These are phyloP conservation scores for Eciton burchellii DNA, from an alignment of 1,140 invertebrate genomes.

Conservation along the genomic window DNA sequence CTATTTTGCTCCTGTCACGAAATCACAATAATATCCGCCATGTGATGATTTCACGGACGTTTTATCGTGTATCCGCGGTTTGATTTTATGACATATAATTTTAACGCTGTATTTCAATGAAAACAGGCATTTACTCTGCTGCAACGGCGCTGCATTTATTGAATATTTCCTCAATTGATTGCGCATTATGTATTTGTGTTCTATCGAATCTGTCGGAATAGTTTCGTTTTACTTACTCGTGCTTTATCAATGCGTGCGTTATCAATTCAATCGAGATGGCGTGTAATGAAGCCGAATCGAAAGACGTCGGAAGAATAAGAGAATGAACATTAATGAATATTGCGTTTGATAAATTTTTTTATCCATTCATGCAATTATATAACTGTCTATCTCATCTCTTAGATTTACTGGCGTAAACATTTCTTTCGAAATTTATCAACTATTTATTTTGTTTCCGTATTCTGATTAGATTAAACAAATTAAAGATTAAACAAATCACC, in stretches of 20 bases:
- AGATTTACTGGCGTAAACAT: neutral
- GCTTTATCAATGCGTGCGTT: no score
- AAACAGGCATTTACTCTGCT: slow-evolving; percentile 19
- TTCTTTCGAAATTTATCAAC: neutral
- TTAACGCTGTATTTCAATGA: slow-evolving; percentile 25
- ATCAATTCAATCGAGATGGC: slow-evolving; percentile 10
- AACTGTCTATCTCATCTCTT: neutral
- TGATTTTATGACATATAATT: slow-evolving; percentile 39
- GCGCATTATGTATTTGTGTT: slow-evolving; percentile 20
- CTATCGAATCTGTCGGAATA: slow-evolving; percentile 34
- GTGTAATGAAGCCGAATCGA: no score
- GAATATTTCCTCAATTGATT: neutral
- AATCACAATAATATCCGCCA: slow-evolving; percentile 25
- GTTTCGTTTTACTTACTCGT: slow-evolving; percentile 1
- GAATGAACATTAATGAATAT: no score
- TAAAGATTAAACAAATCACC: neutral
- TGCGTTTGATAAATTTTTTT: neutral
- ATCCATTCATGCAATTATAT: neutral
- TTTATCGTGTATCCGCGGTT: slow-evolving; percentile 9
- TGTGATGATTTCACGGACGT: slow-evolving; percentile 2
- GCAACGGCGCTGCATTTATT: neutral
- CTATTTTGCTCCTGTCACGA: slow-evolving; percentile 17
- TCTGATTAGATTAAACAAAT: neutral
- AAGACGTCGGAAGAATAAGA: no score
- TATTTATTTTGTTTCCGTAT: neutral